Evolutionary conservation across 2,888 invertebrate species (phyloP).

Genomic region (Rhagophthalmus giganteus): DNA sequence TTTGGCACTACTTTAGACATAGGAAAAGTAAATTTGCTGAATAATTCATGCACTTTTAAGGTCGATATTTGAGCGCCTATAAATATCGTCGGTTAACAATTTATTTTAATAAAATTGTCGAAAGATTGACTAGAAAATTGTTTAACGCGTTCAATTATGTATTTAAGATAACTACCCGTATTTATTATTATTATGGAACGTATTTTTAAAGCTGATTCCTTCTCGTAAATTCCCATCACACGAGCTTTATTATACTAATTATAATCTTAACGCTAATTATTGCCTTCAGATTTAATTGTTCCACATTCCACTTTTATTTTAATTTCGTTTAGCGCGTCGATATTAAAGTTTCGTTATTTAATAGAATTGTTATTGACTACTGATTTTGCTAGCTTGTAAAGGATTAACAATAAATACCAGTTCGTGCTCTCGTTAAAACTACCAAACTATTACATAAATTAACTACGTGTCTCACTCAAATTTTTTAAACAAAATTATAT

Average conservation of each 20-base stretch:
- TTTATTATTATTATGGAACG: constrained; percentile 9
- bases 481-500: constrained; percentile 24
- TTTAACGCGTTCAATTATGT: constrained; percentile 11
- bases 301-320: constrained; percentile 18
- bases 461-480: background rate
- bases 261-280: constrained; percentile 25
- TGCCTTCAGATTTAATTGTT: constrained; percentile 23
- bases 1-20: constrained; percentile 29
- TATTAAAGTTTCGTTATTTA: background rate
- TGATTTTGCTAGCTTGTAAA: constrained; percentile 14
- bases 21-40: constrained; percentile 20
- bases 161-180: constrained; percentile 23
- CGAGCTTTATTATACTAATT: constrained; percentile 12
- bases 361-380: constrained; percentile 16
- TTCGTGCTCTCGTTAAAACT: too few relatives aligned
- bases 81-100: constrained; percentile 14
- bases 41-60: constrained; percentile 26
- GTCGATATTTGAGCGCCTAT: constrained; percentile 27
- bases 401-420: constrained; percentile 13
- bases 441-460: background rate
- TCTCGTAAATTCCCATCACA: constrained; percentile 10
- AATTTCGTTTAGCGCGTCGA: background rate
- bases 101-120: constrained; percentile 15
- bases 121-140: constrained; percentile 15
- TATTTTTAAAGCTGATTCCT: background rate